Conservation (phyloP, 2,113 vertebrate species). For the Strix uralensis region DNA sequence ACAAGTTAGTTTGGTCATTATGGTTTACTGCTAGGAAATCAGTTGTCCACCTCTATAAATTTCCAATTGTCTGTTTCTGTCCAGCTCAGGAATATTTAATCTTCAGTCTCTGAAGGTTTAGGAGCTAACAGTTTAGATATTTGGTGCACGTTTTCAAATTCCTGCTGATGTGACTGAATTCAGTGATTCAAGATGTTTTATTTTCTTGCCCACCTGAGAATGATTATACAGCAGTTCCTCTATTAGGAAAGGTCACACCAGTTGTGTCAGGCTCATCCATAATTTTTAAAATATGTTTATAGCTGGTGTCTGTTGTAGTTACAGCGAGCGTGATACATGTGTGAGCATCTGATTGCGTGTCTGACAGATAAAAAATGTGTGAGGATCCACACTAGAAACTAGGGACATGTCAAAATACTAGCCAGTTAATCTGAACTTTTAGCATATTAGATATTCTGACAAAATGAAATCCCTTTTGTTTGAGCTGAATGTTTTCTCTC, state of each 20-base stretch:
- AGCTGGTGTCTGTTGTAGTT: neutral
- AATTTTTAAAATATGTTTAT: conserved; percentile 43
- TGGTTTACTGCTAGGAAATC: neutral
- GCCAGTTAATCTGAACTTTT: neutral
- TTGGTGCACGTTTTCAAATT: neutral
- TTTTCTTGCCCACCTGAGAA: conserved; percentile 7
- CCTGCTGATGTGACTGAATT: neutral
- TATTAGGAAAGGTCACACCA: conserved; percentile 20
- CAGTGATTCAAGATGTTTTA: neutral
- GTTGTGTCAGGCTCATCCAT: conserved; percentile 21
- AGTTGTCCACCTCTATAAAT: neutral
- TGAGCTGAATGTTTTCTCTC: neutral
- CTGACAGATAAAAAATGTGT: neutral
- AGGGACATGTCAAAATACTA: neutral
- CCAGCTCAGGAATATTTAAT: neutral
- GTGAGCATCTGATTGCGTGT: neutral
- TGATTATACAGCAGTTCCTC: conserved; percentile 45
- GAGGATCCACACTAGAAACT: neutral
- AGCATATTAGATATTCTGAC: neutral
- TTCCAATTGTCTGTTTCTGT: neutral
- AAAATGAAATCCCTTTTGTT: neutral
- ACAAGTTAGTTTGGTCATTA: neutral
- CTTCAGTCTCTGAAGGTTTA: neutral
- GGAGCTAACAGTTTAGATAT: neutral
- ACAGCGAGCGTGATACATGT: neutral